Evolutionary conservation across 2,113 vertebrate genomes (phyloP).

Genomic region (Typhlomys cinereus): DNA sequence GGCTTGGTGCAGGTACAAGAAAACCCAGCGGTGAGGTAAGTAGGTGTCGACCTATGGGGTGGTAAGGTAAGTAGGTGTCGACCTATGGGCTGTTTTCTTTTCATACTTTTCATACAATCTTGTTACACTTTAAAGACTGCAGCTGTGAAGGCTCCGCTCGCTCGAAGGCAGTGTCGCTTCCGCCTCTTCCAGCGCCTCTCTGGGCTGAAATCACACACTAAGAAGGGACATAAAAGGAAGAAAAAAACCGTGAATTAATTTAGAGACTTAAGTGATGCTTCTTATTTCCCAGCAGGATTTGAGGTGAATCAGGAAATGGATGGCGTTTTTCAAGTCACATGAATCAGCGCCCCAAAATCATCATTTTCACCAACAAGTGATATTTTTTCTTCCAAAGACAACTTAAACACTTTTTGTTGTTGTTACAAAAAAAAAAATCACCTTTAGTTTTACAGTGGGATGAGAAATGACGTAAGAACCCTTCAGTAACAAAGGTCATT

Average conservation of each 20-base stretch:
- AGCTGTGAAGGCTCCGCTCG: conserved; percentile 39
- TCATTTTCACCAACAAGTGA: conserved; percentile 83
- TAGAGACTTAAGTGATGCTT: neutral
- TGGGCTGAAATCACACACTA: conserved; percentile 60
- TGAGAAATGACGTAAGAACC: neutral
- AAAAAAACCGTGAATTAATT: conserved; percentile 57
- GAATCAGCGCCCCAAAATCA: conserved; percentile 84
- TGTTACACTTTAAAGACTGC: neutral
- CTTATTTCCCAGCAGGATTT: neutral
- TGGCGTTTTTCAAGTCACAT: conserved; percentile 87
- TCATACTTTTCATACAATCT: neutral
- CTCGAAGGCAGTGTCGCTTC: neutral
- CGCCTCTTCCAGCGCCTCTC: neutral
- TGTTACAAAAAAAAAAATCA: neutral
- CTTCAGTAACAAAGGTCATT: neutral
- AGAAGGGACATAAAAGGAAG: conserved; percentile 61
- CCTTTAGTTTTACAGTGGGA: neutral
- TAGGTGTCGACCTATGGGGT: neutral
- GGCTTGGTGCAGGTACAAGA: neutral
- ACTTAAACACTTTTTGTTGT: neutral
- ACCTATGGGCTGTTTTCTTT: neutral
- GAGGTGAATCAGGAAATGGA: conserved; percentile 90
- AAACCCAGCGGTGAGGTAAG: neutral
- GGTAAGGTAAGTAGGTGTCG: neutral
- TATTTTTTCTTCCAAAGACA: neutral